Conservation (phyloP, 2,797 vertebrate species). For the Coccyzus lansbergi region DNA sequence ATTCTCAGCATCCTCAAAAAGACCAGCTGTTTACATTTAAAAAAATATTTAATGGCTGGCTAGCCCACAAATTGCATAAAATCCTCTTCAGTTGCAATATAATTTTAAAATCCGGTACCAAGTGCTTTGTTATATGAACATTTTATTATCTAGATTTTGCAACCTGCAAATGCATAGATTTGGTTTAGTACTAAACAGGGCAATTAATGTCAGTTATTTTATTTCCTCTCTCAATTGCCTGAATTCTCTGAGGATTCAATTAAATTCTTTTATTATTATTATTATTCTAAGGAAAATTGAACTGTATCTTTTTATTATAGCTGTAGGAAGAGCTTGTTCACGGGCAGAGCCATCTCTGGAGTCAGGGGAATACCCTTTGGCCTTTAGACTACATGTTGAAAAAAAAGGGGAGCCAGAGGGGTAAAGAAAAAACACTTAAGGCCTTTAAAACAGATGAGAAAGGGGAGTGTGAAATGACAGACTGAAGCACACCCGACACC, state of each 20-base stretch:
- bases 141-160: background rate
- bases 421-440: background rate
- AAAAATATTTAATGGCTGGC: background rate
- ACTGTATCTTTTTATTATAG: background rate
- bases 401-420: background rate
- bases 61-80: background rate
- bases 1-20: background rate
- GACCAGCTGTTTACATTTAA: background rate
- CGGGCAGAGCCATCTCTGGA: background rate
- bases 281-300: background rate
- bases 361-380: background rate
- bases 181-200: background rate
- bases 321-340: background rate
- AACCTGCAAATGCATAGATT: background rate
- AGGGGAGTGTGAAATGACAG: background rate
- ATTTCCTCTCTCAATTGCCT: background rate
- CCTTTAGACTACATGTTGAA: background rate
- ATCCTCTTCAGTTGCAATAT: background rate
- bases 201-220: background rate
- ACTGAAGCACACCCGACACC: background rate
- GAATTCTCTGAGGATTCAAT: background rate
- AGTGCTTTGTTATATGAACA: background rate
- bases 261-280: background rate
- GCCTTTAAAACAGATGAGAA: slow-evolving; percentile 3
- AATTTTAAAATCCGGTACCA: background rate